Evolutionary conservation across 2,888 invertebrate species (phyloP).

Genomic region (Hirudinaria manillensis): DNA sequence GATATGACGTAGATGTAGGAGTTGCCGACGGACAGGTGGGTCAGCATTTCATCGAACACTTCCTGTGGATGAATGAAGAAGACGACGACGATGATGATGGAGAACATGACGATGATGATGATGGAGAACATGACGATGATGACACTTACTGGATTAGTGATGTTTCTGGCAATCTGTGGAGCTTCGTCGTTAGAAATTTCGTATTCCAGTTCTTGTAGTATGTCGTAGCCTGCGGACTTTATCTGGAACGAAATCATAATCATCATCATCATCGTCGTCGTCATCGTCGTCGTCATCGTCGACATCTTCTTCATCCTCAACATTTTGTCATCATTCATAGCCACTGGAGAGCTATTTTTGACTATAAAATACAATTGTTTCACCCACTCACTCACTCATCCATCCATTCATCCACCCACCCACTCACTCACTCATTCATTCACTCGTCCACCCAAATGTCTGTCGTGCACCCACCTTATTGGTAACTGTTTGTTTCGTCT

Average conservation of each 20-base stretch:
- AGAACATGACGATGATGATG: background rate
- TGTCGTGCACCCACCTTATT: background rate
- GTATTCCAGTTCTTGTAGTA: background rate
- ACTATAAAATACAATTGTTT: too few species aligned
- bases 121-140: background rate
- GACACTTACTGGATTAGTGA: background rate
- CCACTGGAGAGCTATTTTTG: too few species aligned
- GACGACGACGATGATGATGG: background rate
- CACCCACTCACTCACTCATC: too few species aligned
- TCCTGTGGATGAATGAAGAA: background rate
- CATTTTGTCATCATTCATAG: too few species aligned
- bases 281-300: too few species aligned
- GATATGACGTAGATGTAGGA: background rate
- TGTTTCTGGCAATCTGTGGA: too few species aligned
- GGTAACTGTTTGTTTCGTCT: background rate
- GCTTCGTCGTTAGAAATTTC: constrained; percentile 8
- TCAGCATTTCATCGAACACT: background rate
- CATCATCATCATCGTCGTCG: too few species aligned
- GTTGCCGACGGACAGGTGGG: background rate
- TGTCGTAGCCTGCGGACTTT: background rate
- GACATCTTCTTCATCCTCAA: too few species aligned
- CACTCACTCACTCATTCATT: too few species aligned
- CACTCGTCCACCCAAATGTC: too few species aligned
- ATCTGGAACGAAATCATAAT: background rate
- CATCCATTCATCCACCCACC: too few species aligned